Evolutionary conservation across 2,888 invertebrate genomes (phyloP).

Genomic region (Pheosia gnoma): DNA sequence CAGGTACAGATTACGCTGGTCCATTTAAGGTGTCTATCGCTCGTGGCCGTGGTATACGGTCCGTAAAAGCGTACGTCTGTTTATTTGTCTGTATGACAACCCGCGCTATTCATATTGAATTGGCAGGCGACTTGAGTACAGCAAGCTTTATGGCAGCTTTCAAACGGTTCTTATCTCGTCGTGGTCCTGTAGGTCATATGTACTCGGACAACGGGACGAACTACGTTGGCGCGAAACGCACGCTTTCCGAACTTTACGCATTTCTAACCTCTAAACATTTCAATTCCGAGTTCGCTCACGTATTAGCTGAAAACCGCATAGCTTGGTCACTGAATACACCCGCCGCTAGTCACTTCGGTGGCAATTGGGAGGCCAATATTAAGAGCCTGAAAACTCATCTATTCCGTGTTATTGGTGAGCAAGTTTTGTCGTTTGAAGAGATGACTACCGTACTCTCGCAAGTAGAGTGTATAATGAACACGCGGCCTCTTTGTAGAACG

Average conservation of each 20-base stretch:
- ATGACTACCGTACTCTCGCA: slow-evolving; percentile 3
- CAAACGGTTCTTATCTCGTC: slow-evolving; percentile 39
- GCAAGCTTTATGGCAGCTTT: slow-evolving; percentile 41
- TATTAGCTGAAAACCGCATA: slow-evolving; percentile 5
- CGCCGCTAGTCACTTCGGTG: slow-evolving; percentile 10
- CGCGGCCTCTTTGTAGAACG: slow-evolving; percentile 5
- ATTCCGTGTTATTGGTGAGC: slow-evolving; percentile 6
- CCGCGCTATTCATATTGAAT: slow-evolving; percentile 15
- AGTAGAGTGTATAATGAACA: background rate
- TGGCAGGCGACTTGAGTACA: slow-evolving; percentile 28
- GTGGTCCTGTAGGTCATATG: slow-evolving; percentile 32
- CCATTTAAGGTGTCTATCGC: background rate
- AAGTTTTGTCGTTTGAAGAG: slow-evolving; percentile 9
- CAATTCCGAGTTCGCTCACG: slow-evolving; percentile 1
- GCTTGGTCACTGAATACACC: slow-evolving; percentile 7
- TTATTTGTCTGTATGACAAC: slow-evolving; percentile 22
- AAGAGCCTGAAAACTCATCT: slow-evolving; percentile 5
- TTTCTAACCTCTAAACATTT: slow-evolving; percentile 8
- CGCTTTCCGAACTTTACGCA: slow-evolving; percentile 13
- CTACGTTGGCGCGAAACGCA: slow-evolving; percentile 26
- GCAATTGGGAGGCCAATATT: slow-evolving; percentile 10
- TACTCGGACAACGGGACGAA: slow-evolving; percentile 46
- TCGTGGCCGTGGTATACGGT: slow-evolving; percentile 12
- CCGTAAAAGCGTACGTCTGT: slow-evolving; percentile 28
- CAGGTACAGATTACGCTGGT: slow-evolving; percentile 13